phyloP scores from a whole-genome alignment of 2,113 vertebrate genomes.

The Ellobius talpinus region DNA sequence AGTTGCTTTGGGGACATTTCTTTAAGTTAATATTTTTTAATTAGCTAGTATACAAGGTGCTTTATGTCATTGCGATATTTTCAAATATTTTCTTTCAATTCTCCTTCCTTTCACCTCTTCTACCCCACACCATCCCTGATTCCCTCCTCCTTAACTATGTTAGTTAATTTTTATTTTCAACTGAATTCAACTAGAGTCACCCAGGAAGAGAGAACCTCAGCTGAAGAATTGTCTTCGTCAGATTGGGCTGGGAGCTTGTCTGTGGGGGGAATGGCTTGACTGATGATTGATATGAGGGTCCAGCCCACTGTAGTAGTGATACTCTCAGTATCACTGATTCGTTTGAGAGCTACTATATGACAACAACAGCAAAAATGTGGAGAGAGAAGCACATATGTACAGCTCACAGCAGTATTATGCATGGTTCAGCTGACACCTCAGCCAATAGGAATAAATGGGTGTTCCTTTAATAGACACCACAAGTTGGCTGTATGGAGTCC shows the following conservation, averaged over 20 bases:
- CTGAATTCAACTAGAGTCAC: neutral
- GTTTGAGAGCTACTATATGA: neutral
- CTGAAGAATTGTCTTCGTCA: neutral
- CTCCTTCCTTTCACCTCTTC: neutral
- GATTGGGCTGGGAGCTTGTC: neutral
- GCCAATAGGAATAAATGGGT: neutral
- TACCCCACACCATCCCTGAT: neutral
- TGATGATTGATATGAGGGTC: neutral
- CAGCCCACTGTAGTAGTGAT: neutral
- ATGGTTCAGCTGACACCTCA: neutral
- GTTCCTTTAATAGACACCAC: neutral
- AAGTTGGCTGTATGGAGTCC: neutral
- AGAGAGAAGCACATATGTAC: neutral
- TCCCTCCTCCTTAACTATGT: neutral
- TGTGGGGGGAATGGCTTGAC: neutral
- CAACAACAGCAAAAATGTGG: neutral
- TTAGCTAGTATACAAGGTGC: neutral
- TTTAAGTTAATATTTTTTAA: neutral
- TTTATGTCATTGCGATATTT: neutral
- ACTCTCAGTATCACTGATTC: neutral
- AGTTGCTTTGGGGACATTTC: neutral
- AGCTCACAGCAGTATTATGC: neutral
- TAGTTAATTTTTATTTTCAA: neutral
- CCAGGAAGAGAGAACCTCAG: no score
- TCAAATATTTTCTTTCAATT: neutral